Conservation (phyloP, 2,797 vertebrate genomes). For the Helarctos malayanus region DNA sequence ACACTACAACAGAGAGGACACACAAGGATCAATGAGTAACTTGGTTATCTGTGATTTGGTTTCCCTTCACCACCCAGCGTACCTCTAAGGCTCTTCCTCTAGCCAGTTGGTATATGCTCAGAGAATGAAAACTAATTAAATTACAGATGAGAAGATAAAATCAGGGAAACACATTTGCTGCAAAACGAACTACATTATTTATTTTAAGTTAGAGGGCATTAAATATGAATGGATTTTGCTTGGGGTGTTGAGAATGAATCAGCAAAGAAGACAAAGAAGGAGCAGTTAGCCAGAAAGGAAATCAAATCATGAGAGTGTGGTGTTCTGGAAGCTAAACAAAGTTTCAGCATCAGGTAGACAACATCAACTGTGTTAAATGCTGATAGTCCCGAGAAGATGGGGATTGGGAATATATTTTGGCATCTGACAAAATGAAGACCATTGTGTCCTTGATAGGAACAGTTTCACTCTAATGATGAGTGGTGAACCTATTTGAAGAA, state of each 20-base stretch:
- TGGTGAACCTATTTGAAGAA: neutral
- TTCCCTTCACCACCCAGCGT: neutral
- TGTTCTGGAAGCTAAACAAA: neutral
- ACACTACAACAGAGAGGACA: slow-evolving; percentile 89
- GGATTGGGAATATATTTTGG: no score
- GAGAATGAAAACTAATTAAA: slow-evolving; percentile 9
- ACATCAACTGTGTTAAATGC: neutral
- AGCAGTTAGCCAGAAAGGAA: neutral
- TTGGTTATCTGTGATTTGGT: neutral
- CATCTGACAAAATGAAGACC: neutral
- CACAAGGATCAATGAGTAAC: neutral
- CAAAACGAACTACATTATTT: neutral
- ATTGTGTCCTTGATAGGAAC: neutral
- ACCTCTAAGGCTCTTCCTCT: neutral
- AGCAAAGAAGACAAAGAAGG: slow-evolving; percentile 4
- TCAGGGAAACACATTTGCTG: neutral
- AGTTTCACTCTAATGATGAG: neutral
- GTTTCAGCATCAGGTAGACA: neutral
- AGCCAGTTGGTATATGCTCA: neutral
- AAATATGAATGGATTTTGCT: neutral
- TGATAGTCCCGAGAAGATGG: neutral
- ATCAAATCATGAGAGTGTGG: neutral
- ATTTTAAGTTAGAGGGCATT: neutral
- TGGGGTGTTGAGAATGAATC: neutral
- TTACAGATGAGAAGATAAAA: neutral